Evolutionary conservation across 2,888 invertebrate genomes (phyloP).

Genomic region (Dryadula phaetusa): DNA sequence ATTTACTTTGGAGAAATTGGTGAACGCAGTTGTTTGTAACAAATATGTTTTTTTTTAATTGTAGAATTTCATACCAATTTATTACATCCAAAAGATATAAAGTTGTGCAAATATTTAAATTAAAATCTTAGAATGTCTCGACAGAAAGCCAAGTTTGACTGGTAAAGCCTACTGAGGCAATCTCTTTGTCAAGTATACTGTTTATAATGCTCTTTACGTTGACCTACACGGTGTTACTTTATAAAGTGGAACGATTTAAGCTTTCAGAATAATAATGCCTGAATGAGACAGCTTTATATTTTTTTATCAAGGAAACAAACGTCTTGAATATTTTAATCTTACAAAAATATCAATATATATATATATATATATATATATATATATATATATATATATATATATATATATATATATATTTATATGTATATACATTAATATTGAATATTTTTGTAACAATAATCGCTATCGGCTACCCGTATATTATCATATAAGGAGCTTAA

Average conservation of each 20-base stretch:
- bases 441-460: too few species aligned
- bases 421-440: too few species aligned
- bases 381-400: too few species aligned
- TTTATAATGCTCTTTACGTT: slow-evolving; percentile 24
- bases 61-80: too few species aligned
- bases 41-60: too few species aligned
- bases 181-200: slow-evolving; percentile 14
- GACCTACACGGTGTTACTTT: slow-evolving; percentile 9
- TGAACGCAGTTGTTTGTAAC: too few species aligned
- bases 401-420: too few species aligned
- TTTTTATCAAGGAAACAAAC: neutral
- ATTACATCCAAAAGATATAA: neutral
- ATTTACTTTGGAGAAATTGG: too few species aligned
- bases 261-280: slow-evolving; percentile 4
- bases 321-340: neutral
- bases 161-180: slow-evolving; percentile 19
- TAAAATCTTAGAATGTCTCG: slow-evolving; percentile 9
- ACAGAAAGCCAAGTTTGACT: slow-evolving; percentile 4
- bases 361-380: too few species aligned
- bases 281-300: neutral
- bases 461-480: too few species aligned
- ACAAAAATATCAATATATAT: too few species aligned
- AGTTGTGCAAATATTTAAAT: slow-evolving; percentile 5
- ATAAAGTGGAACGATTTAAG: slow-evolving; percentile 6
- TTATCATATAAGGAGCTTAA: too few species aligned